Evolutionary conservation across 2,797 vertebrate genomes (phyloP).

Genomic region (Craterocephalus amniculus): DNA sequence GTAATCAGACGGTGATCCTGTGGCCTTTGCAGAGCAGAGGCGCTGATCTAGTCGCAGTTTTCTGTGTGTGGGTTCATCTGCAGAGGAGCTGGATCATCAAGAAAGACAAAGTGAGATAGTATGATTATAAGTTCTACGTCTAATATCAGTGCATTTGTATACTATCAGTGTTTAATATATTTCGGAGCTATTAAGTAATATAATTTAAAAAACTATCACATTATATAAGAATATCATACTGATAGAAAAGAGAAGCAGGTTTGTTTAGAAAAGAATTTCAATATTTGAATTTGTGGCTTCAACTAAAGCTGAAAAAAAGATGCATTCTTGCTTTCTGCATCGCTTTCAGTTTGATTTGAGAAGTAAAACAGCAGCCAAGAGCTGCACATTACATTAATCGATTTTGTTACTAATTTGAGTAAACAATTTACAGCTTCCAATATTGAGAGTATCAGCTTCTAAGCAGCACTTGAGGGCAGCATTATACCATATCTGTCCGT

Average conservation of each 20-base stretch:
- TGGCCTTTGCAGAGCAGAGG: slow-evolving; percentile 2
- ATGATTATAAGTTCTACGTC: not conserved
- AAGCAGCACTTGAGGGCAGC: slow-evolving; percentile 75
- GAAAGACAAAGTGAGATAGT: not conserved
- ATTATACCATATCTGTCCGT: slow-evolving; percentile 54
- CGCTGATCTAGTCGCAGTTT: not conserved
- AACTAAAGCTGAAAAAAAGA: not conserved
- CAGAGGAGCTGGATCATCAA: not conserved
- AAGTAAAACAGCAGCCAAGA: slow-evolving; percentile 37
- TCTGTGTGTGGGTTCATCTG: not conserved
- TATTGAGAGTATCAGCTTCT: slow-evolving; percentile 44
- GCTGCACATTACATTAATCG: slow-evolving; percentile 22
- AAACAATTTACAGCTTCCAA: slow-evolving; percentile 39
- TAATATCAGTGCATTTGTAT: not conserved
- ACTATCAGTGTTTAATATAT: not conserved
- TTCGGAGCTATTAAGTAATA: not conserved
- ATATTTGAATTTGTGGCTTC: not conserved
- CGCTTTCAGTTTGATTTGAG: slow-evolving; percentile 15
- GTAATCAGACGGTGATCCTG: slow-evolving; percentile 31
- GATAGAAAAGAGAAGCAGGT: not conserved
- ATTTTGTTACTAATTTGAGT: slow-evolving; percentile 47
- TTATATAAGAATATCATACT: not conserved
- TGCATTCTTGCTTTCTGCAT: not conserved
- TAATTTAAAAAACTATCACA: too few relatives aligned
- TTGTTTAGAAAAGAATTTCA: not conserved